These are phyloP conservation scores for Scortum barcoo DNA, from an alignment of 2,113 vertebrate species.

Conservation along the genomic window DNA sequence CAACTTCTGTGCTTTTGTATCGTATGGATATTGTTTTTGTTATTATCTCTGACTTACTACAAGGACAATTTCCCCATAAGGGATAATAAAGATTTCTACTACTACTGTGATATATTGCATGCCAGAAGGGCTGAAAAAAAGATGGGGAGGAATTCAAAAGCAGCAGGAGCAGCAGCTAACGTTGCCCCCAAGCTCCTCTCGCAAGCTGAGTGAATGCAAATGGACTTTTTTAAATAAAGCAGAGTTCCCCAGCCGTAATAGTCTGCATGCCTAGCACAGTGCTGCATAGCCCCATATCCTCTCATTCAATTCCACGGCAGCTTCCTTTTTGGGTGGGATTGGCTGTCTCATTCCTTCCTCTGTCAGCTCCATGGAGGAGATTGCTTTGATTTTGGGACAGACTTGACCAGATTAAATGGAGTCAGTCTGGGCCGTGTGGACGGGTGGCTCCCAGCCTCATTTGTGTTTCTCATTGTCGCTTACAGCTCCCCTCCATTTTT, in stretches of 20 bases:
- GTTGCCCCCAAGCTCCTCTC: conserved; percentile 54
- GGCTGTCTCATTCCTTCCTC: conserved; percentile 58
- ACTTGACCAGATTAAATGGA: conserved; percentile 80
- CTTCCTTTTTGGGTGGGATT: conserved; percentile 63
- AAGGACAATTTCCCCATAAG: conserved; percentile 69
- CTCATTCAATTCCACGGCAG: conserved; percentile 58
- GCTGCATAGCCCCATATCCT: conserved; percentile 46
- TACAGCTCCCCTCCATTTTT: conserved; percentile 69
- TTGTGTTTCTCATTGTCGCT: conserved; percentile 79
- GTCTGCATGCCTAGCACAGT: conserved; percentile 59
- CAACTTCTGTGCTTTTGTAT: conserved; percentile 32
- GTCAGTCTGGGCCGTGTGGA: conserved; percentile 54
- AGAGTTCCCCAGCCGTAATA: conserved; percentile 63
- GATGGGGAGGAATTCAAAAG: conserved; percentile 65
- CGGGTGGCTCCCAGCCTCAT: conserved; percentile 68
- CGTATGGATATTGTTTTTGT: conserved; percentile 65
- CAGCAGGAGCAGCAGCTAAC: conserved; percentile 63
- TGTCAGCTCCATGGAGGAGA: conserved; percentile 60
- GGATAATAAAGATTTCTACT: conserved; percentile 69
- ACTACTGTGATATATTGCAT: conserved; percentile 66
- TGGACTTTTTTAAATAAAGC: conserved; percentile 65
- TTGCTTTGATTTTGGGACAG: conserved; percentile 71
- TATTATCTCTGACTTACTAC: conserved; percentile 66
- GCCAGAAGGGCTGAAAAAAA: conserved; percentile 65
- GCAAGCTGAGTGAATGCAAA: conserved; percentile 71